phyloP scores from a whole-genome alignment of 2,113 vertebrate species.

The Sylvietta virens region DNA sequence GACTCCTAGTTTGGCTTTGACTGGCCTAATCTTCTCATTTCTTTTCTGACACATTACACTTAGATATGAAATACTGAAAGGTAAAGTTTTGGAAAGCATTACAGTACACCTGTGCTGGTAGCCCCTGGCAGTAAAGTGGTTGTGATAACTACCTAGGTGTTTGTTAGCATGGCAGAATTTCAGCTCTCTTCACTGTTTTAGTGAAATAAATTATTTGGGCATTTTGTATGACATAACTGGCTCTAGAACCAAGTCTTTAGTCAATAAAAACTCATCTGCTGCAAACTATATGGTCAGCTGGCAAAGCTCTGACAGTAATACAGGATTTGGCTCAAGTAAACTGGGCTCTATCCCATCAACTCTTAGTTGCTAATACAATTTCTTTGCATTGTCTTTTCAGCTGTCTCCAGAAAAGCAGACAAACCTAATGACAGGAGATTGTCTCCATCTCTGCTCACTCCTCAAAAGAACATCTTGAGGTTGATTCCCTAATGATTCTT shows the following conservation, averaged over 20 bases:
- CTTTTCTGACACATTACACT: not conserved
- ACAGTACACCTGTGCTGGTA: not conserved
- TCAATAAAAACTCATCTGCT: not conserved
- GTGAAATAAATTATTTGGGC: not conserved
- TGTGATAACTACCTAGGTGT: not conserved
- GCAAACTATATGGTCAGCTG: not conserved
- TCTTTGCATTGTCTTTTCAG: not conserved
- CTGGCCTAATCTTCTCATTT: not conserved
- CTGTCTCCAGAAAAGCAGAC: not conserved
- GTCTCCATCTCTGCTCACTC: not conserved
- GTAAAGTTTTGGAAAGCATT: not conserved
- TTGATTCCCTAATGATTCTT: not conserved
- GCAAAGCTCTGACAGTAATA: not conserved
- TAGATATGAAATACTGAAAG: not conserved
- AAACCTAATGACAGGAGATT: not conserved
- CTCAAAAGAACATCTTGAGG: not conserved
- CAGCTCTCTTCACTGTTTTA: not conserved
- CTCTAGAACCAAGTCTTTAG: not conserved
- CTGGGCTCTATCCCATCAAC: not conserved
- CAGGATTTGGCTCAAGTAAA: not conserved
- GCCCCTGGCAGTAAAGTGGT: not conserved
- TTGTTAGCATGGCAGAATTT: not conserved
- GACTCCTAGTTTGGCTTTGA: not conserved
- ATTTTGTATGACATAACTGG: not conserved
- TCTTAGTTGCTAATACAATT: not conserved